Evolutionary conservation across 2,113 vertebrate species (phyloP).

Genomic region (Smithornis capensis): DNA sequence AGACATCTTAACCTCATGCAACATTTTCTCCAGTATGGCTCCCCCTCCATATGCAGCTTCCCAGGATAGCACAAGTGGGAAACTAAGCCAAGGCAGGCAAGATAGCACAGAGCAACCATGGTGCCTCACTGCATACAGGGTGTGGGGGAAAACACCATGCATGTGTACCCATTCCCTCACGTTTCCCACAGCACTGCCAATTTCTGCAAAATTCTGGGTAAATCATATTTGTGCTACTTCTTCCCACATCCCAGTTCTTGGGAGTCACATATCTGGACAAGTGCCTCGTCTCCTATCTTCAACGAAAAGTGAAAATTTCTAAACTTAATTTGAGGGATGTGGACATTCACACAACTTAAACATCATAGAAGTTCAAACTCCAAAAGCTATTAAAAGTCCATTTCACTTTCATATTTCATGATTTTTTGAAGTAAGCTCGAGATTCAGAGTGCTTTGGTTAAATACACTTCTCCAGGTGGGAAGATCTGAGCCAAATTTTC

Average conservation of each 20-base stretch:
- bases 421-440: background rate
- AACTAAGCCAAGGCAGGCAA: background rate
- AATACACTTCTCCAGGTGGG: background rate
- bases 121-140: rapidly evolving
- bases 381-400: background rate
- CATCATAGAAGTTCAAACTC: background rate
- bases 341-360: background rate
- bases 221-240: background rate
- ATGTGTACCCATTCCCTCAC: background rate
- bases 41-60: background rate
- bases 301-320: background rate
- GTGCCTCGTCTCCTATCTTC: background rate
- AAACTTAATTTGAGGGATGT: background rate
- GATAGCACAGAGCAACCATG: background rate
- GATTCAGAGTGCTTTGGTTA: background rate
- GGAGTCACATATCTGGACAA: background rate
- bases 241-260: background rate
- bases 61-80: background rate
- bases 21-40: background rate
- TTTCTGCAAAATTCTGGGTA: background rate
- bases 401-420: background rate
- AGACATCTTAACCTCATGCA: background rate
- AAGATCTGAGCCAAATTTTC: background rate
- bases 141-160: background rate
- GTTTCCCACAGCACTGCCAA: background rate